These are phyloP conservation scores for Phymatocera aterrima DNA, from an alignment of 2,888 invertebrate species.

Conservation along the genomic window DNA sequence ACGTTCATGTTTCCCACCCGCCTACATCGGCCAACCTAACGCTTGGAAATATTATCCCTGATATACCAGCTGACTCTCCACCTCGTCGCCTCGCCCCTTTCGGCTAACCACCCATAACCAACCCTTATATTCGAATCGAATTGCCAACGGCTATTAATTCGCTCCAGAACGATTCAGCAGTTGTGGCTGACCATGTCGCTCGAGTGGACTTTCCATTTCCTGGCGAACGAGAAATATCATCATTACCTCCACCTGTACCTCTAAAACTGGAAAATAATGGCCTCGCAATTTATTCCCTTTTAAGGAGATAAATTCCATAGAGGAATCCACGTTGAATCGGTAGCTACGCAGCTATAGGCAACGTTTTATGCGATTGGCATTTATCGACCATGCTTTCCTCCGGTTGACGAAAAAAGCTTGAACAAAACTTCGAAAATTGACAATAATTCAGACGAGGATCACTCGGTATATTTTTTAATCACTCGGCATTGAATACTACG, in stretches of 20 bases:
- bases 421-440: no score
- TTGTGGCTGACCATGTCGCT: slow-evolving; percentile 35
- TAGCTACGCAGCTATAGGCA: neutral
- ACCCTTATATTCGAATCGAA: slow-evolving; percentile 34
- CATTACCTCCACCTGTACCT: neutral
- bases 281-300: neutral
- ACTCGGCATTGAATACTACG: no score
- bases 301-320: neutral
- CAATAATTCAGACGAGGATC: no score
- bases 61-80: slow-evolving; percentile 23
- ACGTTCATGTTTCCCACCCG: no score
- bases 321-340: no score
- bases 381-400: neutral
- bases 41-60: slow-evolving; percentile 31
- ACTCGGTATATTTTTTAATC: no score
- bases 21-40: slow-evolving; percentile 16
- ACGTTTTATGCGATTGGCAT: neutral
- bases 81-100: neutral
- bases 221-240: slow-evolving; percentile 19
- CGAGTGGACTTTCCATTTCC: slow-evolving; percentile 32
- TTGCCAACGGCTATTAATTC: slow-evolving; percentile 41
- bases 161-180: slow-evolving; percentile 10
- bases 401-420: no score
- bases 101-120: neutral
- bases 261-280: neutral